Evolutionary conservation across 2,888 invertebrate species (phyloP), one percentile per base, ranked within the genome.

Genomic region (Micoletzkya japonica): DNA sequence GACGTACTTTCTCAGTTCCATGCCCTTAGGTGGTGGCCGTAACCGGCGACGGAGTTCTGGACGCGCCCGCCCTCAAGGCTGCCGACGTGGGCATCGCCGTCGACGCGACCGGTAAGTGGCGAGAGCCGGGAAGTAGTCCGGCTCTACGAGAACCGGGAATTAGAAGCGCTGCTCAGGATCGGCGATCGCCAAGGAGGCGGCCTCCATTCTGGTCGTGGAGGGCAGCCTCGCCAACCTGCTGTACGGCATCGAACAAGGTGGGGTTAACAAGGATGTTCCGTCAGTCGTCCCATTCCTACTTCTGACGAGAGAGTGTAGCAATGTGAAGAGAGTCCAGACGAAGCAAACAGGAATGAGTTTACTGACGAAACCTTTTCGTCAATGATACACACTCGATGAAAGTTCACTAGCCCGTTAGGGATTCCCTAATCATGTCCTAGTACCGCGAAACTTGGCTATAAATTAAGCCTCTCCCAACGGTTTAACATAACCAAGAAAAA

Each of bases 1-100:
- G 14, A 14, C 1, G 26, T 37, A 24, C 24, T 37, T 10, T 37
- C 7, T 2, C 2, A 24, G 6, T 17, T 39, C 28, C 20, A 44
- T 44, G 14, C 44, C 44, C 60, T 26, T 39, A 56, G 71, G 54
- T 61, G 49, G 58, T 58, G 20, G 58, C 61, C 37, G 64, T 71
- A 50, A 75, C 76, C 10, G 79, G 79, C 10, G 78, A 81, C 64
- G 77, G 76, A 24, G 64, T 81, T 4, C 54, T 73, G 39, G 81
- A 80, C 64, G 76, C 76, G 14, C 70, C 72, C 1, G 72, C 75
- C 10, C 71, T 79, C 37, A 75, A 76, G 54, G 61, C 72, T 39
- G 74, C 80, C 4, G 64, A 79, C 64, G 66, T 81, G n/a, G 80
- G 79, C 34, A 68, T 78, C 20, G 79, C 78, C 44, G 67, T 75